phyloP scores from a whole-genome alignment of 2,888 invertebrate species.

The Metacarcinus magister region DNA sequence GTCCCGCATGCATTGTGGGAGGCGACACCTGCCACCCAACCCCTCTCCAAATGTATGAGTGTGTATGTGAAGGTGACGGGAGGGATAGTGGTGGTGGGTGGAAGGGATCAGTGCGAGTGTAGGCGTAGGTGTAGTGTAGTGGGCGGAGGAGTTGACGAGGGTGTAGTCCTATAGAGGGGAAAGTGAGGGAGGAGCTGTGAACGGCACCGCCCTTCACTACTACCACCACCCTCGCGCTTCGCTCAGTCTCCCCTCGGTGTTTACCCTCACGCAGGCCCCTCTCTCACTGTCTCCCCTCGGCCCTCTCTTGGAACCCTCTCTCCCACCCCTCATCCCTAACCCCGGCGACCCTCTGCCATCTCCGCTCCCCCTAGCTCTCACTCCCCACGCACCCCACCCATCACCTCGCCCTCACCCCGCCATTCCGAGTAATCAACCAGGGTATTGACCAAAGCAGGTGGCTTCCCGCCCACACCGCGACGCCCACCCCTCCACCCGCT shows the following conservation, averaged over 20 bases:
- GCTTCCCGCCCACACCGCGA: slow-evolving; percentile 12
- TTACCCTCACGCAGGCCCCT: slow-evolving; percentile 64
- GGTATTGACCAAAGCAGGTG: slow-evolving; percentile 67
- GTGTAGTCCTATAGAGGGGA: not conserved
- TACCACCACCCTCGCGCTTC: not conserved
- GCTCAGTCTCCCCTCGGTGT: slow-evolving; percentile 63
- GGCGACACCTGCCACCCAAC: not conserved
- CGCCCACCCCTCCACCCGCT: slow-evolving; percentile 28
- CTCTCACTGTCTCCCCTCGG: not conserved
- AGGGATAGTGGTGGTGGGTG: not conserved
- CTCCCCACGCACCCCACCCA: slow-evolving; percentile 40
- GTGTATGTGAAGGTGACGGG: not conserved
- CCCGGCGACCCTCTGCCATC: not conserved
- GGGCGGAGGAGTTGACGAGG: not conserved
- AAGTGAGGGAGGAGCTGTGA: not conserved
- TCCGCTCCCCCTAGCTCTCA: not conserved
- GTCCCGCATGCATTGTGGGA: slow-evolving; percentile 36
- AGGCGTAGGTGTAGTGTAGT: not conserved
- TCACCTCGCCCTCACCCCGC: slow-evolving; percentile 60
- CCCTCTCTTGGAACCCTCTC: not conserved
- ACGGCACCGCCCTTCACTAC: not conserved
- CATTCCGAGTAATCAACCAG: slow-evolving; percentile 65
- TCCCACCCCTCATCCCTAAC: not conserved
- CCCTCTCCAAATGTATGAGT: not conserved
- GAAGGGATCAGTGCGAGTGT: not conserved